phyloP scores from a whole-genome alignment of 1,140 invertebrate species.

The Sminthurides bifidus region DNA sequence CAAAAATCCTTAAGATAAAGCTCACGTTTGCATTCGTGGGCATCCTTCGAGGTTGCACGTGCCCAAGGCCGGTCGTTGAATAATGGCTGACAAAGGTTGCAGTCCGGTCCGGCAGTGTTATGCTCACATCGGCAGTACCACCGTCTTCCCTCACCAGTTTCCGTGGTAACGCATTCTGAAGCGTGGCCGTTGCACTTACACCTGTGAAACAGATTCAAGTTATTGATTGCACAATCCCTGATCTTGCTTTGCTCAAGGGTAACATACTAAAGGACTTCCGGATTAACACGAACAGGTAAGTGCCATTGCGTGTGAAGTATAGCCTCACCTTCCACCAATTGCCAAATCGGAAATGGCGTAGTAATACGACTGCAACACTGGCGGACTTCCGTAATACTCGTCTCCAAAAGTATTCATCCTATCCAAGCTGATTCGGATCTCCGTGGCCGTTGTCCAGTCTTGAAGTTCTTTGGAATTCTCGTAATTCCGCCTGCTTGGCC shows the following conservation, averaged over 20 bases:
- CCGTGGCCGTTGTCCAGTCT: constrained; percentile 96
- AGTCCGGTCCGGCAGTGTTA: constrained; percentile 83
- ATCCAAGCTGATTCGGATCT: constrained; percentile 77
- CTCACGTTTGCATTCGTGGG: constrained; percentile 89
- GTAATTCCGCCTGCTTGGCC: constrained; percentile 82
- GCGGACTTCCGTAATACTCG: constrained; percentile 83
- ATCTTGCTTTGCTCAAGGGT: no score
- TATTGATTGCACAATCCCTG: no score
- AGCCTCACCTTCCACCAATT: constrained; percentile 75
- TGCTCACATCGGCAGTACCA: constrained; percentile 83
- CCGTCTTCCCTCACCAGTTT: constrained; percentile 34
- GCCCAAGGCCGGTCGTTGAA: constrained; percentile 94
- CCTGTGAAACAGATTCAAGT: no score
- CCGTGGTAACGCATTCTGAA: constrained; percentile 62
- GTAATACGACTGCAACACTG: constrained; percentile 93
- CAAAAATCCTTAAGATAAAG: no score
- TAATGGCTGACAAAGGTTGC: constrained; percentile 82
- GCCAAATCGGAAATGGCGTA: constrained; percentile 96
- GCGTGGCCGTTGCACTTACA: constrained; percentile 99
- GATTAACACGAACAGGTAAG: no score
- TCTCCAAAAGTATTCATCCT: constrained; percentile 96
- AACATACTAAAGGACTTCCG: no score
- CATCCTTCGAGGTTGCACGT: constrained; percentile 68
- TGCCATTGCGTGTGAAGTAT: no score
- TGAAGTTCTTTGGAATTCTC: constrained; percentile 78